phyloP scores from a whole-genome alignment of 2,113 vertebrate species.

The Marcusenius ussheri region DNA sequence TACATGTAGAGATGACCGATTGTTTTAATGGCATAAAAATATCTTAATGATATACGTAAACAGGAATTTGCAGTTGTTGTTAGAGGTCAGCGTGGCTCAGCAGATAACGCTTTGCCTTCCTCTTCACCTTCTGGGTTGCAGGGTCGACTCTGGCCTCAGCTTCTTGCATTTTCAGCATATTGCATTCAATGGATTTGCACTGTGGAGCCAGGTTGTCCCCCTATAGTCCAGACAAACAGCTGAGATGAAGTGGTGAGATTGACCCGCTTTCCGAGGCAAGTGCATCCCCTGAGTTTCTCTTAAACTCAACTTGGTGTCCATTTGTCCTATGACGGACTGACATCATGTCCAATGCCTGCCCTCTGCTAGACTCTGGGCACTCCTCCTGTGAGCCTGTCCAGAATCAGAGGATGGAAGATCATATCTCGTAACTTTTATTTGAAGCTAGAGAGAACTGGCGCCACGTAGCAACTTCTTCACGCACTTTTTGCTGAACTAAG shows the following conservation, averaged over 20 bases:
- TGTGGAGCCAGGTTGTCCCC: background rate
- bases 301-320: background rate
- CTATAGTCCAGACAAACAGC: background rate
- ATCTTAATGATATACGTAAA: background rate
- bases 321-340: background rate
- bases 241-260: background rate
- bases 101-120: background rate
- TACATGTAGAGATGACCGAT: background rate
- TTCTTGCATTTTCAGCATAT: background rate
- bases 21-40: background rate
- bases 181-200: background rate
- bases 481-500: background rate
- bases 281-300: background rate
- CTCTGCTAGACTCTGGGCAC: background rate
- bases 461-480: background rate
- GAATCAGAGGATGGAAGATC: background rate
- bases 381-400: background rate
- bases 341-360: background rate
- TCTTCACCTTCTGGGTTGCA: background rate
- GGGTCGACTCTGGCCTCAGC: background rate
- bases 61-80: background rate
- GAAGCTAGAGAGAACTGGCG: background rate
- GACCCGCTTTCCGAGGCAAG: background rate
- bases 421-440: background rate
- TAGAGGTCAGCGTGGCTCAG: background rate